These are phyloP conservation scores for Meda fulgida DNA, from an alignment of 2,797 vertebrate genomes.

Conservation along the genomic window DNA sequence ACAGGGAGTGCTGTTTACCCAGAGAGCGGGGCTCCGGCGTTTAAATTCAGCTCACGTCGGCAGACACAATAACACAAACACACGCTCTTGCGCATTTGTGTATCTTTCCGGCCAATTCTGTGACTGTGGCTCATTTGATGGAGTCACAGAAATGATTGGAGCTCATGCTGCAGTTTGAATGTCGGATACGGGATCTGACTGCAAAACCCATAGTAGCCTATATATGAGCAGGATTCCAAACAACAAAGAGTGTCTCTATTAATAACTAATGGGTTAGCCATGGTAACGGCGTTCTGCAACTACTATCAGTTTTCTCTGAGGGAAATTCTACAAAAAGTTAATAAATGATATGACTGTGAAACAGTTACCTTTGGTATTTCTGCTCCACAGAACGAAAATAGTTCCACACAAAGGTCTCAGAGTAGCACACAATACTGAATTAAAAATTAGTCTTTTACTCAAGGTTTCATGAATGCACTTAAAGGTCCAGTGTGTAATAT, in stretches of 20 bases:
- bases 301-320: not conserved
- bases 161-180: conserved; percentile 24
- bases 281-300: conserved; percentile 20
- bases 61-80: conserved; percentile 16
- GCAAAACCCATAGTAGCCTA: conserved; percentile 12
- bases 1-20: conserved; percentile 44
- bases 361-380: not conserved
- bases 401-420: not conserved
- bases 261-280: conserved; percentile 32
- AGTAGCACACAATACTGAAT: not conserved
- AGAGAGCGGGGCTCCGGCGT: conserved; percentile 30
- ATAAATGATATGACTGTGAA: not conserved
- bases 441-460: no score
- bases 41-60: conserved; percentile 55
- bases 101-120: conserved; percentile 12
- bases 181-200: conserved; percentile 21
- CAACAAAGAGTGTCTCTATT: conserved; percentile 37
- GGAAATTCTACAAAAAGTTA: not conserved
- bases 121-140: conserved; percentile 6
- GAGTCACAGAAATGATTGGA: conserved; percentile 33
- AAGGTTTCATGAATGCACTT: no score
- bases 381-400: not conserved
- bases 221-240: conserved; percentile 5
- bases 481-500: no score
- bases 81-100: conserved; percentile 1